Evolutionary conservation across 2,113 vertebrate species (phyloP).

Genomic region (Suncus etruscus): DNA sequence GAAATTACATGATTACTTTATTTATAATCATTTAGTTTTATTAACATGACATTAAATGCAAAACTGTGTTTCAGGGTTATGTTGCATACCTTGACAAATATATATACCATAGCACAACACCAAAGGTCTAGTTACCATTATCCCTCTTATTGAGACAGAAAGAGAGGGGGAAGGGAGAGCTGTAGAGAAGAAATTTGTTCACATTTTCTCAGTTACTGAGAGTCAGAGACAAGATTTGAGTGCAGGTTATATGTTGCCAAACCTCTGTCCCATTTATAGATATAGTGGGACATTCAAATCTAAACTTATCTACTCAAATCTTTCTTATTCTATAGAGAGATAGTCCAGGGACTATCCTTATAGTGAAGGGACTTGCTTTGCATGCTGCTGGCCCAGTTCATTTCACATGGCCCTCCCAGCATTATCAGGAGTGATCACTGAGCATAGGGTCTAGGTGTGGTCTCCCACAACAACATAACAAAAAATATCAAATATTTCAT

Average conservation of each 20-base stretch:
- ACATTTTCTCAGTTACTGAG: background rate
- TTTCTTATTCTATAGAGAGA: constrained; percentile 13
- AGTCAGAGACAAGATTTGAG: constrained; percentile 2
- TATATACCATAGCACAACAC: background rate
- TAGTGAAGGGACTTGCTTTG: no score
- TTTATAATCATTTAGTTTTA: background rate
- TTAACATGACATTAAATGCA: background rate
- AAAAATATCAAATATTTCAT: no score
- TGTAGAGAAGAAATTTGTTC: background rate
- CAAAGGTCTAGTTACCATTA: background rate
- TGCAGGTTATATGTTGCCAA: background rate
- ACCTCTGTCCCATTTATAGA: background rate
- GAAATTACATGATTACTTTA: background rate
- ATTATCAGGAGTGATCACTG: no score
- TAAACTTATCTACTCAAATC: background rate
- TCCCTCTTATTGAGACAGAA: background rate
- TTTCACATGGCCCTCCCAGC: no score
- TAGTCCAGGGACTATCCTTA: background rate
- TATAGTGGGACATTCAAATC: background rate
- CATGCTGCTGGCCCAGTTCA: no score
- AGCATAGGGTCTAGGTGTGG: no score
- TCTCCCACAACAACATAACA: no score
- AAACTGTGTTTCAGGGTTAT: background rate
- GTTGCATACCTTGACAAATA: background rate
- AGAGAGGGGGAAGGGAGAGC: background rate